Percentiles rank a stretch among this genome's conserved stretches.
Evolutionary conservation across 2,797 vertebrate species (phyloP).

Genomic region (Lates japonicus): DNA sequence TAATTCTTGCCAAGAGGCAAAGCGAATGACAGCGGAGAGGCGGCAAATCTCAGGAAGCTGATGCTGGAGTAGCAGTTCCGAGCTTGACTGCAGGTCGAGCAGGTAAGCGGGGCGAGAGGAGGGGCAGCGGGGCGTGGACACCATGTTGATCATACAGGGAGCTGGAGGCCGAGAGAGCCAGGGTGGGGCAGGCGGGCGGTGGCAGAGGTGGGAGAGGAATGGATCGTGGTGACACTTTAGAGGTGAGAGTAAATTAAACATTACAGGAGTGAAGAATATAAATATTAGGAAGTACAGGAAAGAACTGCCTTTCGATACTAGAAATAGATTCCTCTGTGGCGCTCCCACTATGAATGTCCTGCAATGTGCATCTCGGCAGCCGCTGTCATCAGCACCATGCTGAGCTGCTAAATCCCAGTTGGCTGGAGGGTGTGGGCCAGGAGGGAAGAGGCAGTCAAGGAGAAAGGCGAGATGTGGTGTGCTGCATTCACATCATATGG

Average conservation of each 20-base stretch:
- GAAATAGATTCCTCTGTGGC: slow-evolving; percentile 40
- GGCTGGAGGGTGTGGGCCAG: slow-evolving; percentile 73
- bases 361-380: slow-evolving; percentile 87
- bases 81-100: slow-evolving; percentile 96
- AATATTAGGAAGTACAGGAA: background rate
- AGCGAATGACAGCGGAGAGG: slow-evolving; percentile 94
- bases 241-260: background rate
- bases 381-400: slow-evolving; percentile 88
- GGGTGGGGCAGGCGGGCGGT: slow-evolving; percentile 88
- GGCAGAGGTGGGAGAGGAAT: background rate
- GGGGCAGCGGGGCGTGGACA: slow-evolving; percentile 95
- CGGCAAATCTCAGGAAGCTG: slow-evolving; percentile 95
- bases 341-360: slow-evolving; percentile 78
- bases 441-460: slow-evolving; percentile 23
- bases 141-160: slow-evolving; percentile 97
- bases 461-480: slow-evolving; percentile 22
- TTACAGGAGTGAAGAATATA: background rate
- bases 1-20: slow-evolving; percentile 82
- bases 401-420: slow-evolving; percentile 84
- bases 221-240: background rate
- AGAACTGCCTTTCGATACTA: slow-evolving; percentile 44
- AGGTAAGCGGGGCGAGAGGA: slow-evolving; percentile 98
- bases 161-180: slow-evolving; percentile 96
- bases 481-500: slow-evolving; percentile 50
- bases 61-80: slow-evolving; percentile 99